Evolutionary conservation across 2,797 vertebrate species (phyloP), one percentile per base, ranked within the genome.

Genomic region (Eulemur coronatus): DNA sequence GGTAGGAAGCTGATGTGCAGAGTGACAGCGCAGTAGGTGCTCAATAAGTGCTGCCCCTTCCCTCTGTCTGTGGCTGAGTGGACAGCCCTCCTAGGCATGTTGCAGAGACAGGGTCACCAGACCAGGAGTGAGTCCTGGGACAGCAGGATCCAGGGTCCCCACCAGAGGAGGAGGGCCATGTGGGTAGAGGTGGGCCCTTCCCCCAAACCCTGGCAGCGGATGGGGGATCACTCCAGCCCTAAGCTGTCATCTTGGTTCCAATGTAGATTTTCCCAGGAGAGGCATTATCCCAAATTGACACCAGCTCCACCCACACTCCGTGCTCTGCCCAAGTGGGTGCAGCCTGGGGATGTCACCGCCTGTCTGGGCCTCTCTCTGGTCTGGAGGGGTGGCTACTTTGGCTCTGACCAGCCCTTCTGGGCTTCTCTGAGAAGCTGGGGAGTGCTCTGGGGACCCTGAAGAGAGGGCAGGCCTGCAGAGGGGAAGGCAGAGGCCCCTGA

Each of bases 1-100:
- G 12, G 7, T 6, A 11, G 50, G 38, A 72, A 43, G 41, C 69
- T 30, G 1, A 38, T 0, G 0, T 1, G 7, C 10, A 46, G 30
- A 1, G 28, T 35, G 46, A 26, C 17, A 69, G 73, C 38, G 33
- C 17, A 72, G 33, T 22, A 26, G 38, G 50, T 13, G 14, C 57
- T 81, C 30, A 26, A 0, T 46, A 17, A 14, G 9, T 33, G 35
- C 46, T 35, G 12, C 6, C 63, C 30, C 15, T 65, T n/a, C 30
- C 33, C 63, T 65, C 63, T 33, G 4, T 65, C 63, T 65, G 63
- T n/a, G 63, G 63, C 63, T n/a, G 33, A 18, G 63, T n/a, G 63
- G 33, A 65, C 9, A 3, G 57, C 20, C 18, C 22, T 79, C 84
- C 6, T 12, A 30, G 22, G 69, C 55, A 65, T 6, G 14, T 50